Evolutionary conservation across 2,113 vertebrate species (phyloP).

Genomic region (Trinectes maculatus): DNA sequence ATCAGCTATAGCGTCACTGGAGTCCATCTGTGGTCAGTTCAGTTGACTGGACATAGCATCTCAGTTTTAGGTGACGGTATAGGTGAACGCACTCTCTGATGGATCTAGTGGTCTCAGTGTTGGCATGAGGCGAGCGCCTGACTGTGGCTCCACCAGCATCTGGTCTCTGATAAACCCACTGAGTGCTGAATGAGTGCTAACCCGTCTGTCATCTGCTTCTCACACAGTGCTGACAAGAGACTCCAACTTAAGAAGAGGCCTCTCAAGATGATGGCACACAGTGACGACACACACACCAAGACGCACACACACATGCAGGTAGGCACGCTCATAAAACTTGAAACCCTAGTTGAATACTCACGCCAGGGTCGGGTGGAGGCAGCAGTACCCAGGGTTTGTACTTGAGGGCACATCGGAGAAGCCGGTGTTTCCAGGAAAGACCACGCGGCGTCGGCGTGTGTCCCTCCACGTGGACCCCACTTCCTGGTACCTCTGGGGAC

Average conservation of each 20-base stretch:
- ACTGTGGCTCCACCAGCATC: constrained; percentile 27
- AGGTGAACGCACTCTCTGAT: constrained; percentile 9
- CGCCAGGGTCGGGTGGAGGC: constrained; percentile 57
- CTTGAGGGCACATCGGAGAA: constrained; percentile 59
- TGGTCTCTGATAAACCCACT: constrained; percentile 52
- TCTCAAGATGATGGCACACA: constrained; percentile 6
- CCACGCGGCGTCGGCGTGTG: constrained; percentile 29
- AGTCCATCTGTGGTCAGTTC: too few relatives aligned
- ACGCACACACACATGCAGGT: constrained; percentile 16
- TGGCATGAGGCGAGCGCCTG: constrained; percentile 44
- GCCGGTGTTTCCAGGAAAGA: constrained; percentile 69
- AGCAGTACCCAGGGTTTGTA: constrained; percentile 52
- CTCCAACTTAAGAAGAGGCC: constrained; percentile 35
- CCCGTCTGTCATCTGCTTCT: constrained; percentile 37
- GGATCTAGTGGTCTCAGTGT: too few relatives aligned
- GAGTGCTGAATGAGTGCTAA: constrained; percentile 56
- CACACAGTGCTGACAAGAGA: constrained; percentile 47
- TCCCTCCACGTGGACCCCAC: constrained; percentile 58
- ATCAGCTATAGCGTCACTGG: too few relatives aligned
- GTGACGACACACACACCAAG: constrained; percentile 28
- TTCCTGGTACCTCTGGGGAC: constrained; percentile 54
- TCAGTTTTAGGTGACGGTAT: not conserved
- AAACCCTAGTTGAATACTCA: constrained; percentile 20
- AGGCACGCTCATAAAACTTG: not conserved
- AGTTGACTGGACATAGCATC: too few relatives aligned